Evolutionary conservation across 2,113 vertebrate species (phyloP).

Genomic region (Halichoerus grypus): DNA sequence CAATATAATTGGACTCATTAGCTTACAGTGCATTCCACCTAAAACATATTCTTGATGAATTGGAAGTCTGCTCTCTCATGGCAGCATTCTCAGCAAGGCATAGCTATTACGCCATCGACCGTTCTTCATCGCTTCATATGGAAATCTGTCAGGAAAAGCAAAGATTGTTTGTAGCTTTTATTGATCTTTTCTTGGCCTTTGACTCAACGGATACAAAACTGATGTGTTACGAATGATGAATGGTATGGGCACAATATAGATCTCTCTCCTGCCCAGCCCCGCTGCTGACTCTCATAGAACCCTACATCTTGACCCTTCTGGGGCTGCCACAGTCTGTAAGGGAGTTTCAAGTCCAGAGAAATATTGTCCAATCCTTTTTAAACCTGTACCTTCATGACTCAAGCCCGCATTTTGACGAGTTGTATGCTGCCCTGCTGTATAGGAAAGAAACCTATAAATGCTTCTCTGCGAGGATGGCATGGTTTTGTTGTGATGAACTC

Average conservation of each 20-base stretch:
- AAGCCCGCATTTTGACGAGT: not conserved
- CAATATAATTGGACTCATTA: not conserved
- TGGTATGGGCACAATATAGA: not conserved
- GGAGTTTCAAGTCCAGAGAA: not conserved
- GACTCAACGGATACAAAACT: constrained; percentile 7
- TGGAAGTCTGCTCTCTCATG: not conserved
- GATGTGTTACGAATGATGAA: constrained; percentile 18
- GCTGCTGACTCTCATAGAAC: not conserved
- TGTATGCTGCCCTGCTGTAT: not conserved
- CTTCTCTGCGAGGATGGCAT: not conserved
- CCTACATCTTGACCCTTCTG: not conserved
- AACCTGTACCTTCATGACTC: not conserved
- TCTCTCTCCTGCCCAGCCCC: not conserved
- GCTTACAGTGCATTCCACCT: not conserved
- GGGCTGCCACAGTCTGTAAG: not conserved
- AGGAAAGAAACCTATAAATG: not conserved
- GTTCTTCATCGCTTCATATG: constrained; percentile 17
- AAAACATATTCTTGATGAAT: not conserved
- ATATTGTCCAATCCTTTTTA: not conserved
- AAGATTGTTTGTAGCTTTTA: constrained; percentile 65
- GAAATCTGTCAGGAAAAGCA: constrained; percentile 64
- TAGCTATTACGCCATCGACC: not conserved
- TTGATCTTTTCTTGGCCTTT: constrained; percentile 71
- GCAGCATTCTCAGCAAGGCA: constrained; percentile 30
- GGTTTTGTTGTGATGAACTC: not conserved